Evolutionary conservation across 2,888 invertebrate genomes (phyloP), one percentile per base, ranked within the genome.

Genomic region (Mimas tiliae): DNA sequence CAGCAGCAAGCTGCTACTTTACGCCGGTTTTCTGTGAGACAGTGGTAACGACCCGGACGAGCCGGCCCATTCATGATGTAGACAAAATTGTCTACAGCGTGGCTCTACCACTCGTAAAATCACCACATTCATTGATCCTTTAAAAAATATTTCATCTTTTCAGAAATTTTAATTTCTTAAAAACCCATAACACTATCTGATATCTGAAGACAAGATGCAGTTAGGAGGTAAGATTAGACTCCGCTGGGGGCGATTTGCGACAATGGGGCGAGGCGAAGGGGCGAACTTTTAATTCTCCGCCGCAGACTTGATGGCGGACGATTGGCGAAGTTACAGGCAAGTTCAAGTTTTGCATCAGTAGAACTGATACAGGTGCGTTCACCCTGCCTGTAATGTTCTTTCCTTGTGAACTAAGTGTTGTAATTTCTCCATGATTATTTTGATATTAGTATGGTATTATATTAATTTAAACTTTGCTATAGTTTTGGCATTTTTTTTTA

Each of bases 261-360:
- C 58, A 42, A 12, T 19, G 58, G 19, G 58, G 42, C 84, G 82
- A 72, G 87, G 86, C 76, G 84, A 84, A 86, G 34, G 53, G 53
- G 53, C 86, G 86, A 91, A 91, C 90, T 91, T 92, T 91, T 91
- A 90, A 91, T 91, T 87, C 89, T 88, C 89, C 84, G 81, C 83
- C 85, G 80, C 89, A 88, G 88, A 87, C 88, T 89, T 90, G 90
- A 89, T 86, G 84, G 85, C 83, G 81, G 82, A 77, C 88, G 83
- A 86, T 86, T 85, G 85, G 86, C 85, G 87, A 90, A 90, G 88
- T 90, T 89, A 87, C 83, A 88, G 91, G 90, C 90, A 91, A 88
- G 87, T 67, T 16, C 64, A 67, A 78, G 69, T 77, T 76, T 76
- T 68, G 70, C 75, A 80, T 73, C 78, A 65, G 19, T 34, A 11